Conservation (phyloP, 2,888 invertebrate species). For the Eurytoma californica region DNA sequence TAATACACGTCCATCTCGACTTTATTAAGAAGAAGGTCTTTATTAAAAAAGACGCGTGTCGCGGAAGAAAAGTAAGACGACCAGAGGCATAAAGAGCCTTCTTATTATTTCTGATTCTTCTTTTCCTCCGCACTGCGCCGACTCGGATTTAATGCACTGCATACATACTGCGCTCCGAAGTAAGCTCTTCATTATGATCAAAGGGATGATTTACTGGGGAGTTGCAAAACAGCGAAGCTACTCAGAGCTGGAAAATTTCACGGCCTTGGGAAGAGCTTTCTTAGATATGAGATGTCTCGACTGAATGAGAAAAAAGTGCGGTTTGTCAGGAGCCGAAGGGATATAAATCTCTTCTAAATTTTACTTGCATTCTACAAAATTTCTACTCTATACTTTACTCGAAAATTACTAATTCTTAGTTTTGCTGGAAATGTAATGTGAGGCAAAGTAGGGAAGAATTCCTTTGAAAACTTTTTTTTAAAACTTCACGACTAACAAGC, state of each 20-base stretch:
- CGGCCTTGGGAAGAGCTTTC: neutral
- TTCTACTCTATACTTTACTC: too few species aligned
- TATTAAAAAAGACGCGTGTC: constrained; percentile 26
- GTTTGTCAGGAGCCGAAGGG: neutral
- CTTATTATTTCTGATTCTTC: constrained; percentile 39
- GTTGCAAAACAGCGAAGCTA: constrained; percentile 16
- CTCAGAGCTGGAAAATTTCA: constrained; percentile 13
- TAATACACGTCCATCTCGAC: neutral
- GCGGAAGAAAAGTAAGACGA: constrained; percentile 5
- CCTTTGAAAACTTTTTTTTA: too few species aligned
- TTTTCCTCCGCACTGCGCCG: neutral
- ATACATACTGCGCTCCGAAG: neutral
- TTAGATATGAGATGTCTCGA: constrained; percentile 7
- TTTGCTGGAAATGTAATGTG: too few species aligned
- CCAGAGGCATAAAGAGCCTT: constrained; percentile 20
- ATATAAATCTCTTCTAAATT: too few species aligned
- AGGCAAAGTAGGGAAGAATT: too few species aligned
- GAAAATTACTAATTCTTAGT: too few species aligned
- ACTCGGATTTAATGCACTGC: constrained; percentile 28
- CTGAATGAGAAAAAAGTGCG: constrained; percentile 12
- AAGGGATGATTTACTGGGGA: constrained; percentile 34
- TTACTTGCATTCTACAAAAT: too few species aligned
- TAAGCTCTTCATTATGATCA: constrained; percentile 48
- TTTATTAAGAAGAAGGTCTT: constrained; percentile 10
- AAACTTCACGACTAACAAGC: too few species aligned